phyloP scores from a whole-genome alignment of 2,888 invertebrate genomes.

The Mechanitis mazaeus region DNA sequence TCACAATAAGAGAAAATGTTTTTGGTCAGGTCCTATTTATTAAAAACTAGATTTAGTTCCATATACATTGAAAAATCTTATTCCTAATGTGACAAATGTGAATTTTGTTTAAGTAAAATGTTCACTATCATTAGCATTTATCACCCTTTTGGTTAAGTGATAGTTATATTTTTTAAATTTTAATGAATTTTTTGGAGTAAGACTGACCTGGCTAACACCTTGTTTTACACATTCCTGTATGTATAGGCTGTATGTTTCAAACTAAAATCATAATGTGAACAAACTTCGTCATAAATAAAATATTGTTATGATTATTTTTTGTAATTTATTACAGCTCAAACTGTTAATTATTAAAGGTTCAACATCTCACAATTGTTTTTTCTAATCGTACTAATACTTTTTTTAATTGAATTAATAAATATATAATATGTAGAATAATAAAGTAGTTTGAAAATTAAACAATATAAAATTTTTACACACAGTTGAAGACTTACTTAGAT shows the following conservation, averaged over 20 bases:
- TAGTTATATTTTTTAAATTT: constrained; percentile 35
- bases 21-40: constrained; percentile 22
- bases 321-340: constrained; percentile 16
- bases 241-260: constrained; percentile 54
- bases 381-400: no score
- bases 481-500: no score
- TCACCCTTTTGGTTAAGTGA: constrained; percentile 30
- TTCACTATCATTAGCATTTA: constrained; percentile 20
- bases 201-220: constrained; percentile 52
- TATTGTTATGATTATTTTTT: constrained; percentile 39
- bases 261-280: constrained; percentile 53
- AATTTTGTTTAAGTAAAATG: constrained; percentile 12
- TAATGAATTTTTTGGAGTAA: constrained; percentile 48
- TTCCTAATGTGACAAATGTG: constrained; percentile 11
- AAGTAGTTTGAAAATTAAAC: no score
- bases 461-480: no score
- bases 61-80: constrained; percentile 4
- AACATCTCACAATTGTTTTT: no score
- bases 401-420: no score
- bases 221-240: constrained; percentile 64
- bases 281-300: constrained; percentile 59
- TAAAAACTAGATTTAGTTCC: constrained; percentile 18
- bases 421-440: no score
- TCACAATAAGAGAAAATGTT: constrained; percentile 26
- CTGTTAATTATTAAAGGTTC: not conserved